Evolutionary conservation across 2,797 vertebrate genomes (phyloP).

Genomic region (Halcyon leucocephala): DNA sequence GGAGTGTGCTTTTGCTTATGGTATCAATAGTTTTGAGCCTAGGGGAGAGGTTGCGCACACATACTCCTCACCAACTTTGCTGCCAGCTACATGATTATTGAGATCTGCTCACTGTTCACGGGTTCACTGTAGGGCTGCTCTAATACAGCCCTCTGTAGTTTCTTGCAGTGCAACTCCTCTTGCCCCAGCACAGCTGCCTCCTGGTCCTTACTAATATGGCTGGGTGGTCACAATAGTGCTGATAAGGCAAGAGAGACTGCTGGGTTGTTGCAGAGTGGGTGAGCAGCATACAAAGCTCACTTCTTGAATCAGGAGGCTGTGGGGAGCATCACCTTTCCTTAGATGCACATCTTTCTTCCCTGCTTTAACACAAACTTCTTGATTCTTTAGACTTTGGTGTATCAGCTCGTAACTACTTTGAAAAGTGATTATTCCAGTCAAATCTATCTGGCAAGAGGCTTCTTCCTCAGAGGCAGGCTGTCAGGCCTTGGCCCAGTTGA

Average conservation of each 20-base stretch:
- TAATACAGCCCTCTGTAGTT: not conserved
- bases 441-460: not conserved
- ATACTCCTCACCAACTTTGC: not conserved
- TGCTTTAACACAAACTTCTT: not conserved
- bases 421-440: not conserved
- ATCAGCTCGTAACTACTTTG: not conserved
- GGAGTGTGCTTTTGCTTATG: not conserved
- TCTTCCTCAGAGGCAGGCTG: not conserved
- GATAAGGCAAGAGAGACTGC: not conserved
- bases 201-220: fast-evolving
- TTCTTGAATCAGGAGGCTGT: not conserved
- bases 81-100: not conserved
- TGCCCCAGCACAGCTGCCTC: not conserved
- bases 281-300: fast-evolving
- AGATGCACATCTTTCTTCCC: not conserved
- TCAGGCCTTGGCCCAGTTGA: conserved; percentile 35
- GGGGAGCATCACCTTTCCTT: not conserved
- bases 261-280: not conserved
- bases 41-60: not conserved
- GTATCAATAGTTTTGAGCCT: not conserved
- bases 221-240: not conserved
- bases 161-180: not conserved
- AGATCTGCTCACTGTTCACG: not conserved
- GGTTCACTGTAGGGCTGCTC: fast-evolving
- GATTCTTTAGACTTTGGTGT: not conserved